phyloP scores from a whole-genome alignment of 2,888 invertebrate species.

The Drosophila acutilabella region DNA sequence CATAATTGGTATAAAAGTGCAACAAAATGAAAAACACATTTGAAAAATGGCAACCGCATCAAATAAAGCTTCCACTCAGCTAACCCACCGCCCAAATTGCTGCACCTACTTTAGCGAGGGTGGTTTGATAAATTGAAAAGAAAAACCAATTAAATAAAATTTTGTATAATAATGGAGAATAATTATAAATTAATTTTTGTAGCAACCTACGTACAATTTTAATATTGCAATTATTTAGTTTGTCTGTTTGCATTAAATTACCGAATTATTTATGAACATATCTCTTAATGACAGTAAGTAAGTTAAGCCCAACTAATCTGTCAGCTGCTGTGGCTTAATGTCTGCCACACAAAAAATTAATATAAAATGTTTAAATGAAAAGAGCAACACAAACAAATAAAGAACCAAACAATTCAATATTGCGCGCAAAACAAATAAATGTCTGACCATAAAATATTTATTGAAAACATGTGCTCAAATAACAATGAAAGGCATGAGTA shows the following conservation, averaged over 20 bases:
- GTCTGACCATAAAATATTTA: slow-evolving; percentile 64
- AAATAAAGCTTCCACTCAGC: slow-evolving; percentile 37
- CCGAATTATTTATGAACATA: slow-evolving; percentile 53
- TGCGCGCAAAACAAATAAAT: slow-evolving; percentile 39
- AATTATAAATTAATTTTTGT: too few relatives aligned
- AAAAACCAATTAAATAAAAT: too few relatives aligned
- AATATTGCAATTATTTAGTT: too few relatives aligned
- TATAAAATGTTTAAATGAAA: slow-evolving; percentile 3
- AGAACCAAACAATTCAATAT: slow-evolving; percentile 14
- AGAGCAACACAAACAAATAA: slow-evolving; percentile 3
- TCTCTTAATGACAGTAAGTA: slow-evolving; percentile 62
- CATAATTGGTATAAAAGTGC: slow-evolving; percentile 21
- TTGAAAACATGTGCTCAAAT: slow-evolving; percentile 52
- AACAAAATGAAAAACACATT: slow-evolving; percentile 34
- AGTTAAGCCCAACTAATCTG: slow-evolving; percentile 51
- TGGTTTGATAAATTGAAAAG: not conserved
- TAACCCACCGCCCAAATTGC: not conserved
- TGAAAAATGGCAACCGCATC: slow-evolving; percentile 58
- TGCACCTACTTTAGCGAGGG: slow-evolving; percentile 10
- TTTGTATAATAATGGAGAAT: too few relatives aligned
- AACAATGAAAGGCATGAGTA: slow-evolving; percentile 13
- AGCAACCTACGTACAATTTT: too few relatives aligned
- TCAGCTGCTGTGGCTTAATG: slow-evolving; percentile 22
- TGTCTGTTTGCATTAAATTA: slow-evolving; percentile 31
- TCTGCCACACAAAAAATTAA: not conserved